Conservation (phyloP, 2,888 invertebrate genomes). For the Argyresthia goedartella region DNA sequence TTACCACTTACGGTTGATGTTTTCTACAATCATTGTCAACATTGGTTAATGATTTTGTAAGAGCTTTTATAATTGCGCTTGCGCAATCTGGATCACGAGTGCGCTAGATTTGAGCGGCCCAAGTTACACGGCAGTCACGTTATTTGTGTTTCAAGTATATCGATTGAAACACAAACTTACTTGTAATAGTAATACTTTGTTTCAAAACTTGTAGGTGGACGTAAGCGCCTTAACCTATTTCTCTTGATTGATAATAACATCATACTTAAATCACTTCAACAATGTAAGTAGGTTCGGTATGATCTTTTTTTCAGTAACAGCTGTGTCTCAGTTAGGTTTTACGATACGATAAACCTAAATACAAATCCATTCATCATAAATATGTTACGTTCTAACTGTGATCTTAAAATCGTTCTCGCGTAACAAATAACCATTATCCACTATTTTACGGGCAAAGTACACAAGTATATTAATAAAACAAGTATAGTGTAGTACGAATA, state of each 20-base stretch:
- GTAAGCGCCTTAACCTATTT: background rate
- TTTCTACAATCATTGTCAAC: conserved; percentile 1
- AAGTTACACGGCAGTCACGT: conserved; percentile 18
- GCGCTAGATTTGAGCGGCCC: conserved; percentile 20
- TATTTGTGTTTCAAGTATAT: conserved; percentile 19
- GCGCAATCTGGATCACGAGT: conserved; percentile 23
- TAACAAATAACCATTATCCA: no score
- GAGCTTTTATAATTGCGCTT: conserved; percentile 17
- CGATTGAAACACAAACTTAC: conserved; percentile 13
- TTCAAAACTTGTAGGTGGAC: background rate
- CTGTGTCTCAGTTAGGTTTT: no score
- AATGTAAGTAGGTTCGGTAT: no score
- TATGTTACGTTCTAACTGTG: no score
- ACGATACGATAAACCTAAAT: no score
- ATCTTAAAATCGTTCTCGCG: no score
- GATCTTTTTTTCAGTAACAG: no score
- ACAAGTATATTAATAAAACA: no score
- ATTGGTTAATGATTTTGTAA: conserved; percentile 8
- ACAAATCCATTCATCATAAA: no score
- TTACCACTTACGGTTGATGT: background rate
- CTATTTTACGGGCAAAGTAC: no score
- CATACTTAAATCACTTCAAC: no score
- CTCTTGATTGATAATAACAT: background rate
- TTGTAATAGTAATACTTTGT: background rate
- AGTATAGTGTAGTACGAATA: no score